Conservation (phyloP, 2,113 vertebrate genomes). For the Columba janthina region DNA sequence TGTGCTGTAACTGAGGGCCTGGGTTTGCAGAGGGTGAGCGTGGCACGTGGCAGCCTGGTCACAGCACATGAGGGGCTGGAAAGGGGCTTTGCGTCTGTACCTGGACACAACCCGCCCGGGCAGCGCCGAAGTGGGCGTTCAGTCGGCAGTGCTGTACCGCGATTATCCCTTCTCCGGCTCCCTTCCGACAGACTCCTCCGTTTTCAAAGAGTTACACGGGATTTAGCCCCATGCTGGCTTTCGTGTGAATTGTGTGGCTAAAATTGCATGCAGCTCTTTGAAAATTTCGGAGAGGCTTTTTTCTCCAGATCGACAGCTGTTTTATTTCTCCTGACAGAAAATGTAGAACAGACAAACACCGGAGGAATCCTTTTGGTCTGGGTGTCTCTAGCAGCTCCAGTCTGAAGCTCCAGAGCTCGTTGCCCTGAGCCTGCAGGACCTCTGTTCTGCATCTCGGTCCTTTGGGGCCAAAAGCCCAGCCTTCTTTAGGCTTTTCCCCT, state of each 20-base stretch:
- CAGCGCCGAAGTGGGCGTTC: neutral
- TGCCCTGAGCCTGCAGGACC: neutral
- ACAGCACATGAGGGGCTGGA: constrained; percentile 27
- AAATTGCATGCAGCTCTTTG: neutral
- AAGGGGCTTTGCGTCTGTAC: constrained; percentile 36
- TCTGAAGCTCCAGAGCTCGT: neutral
- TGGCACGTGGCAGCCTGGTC: constrained; percentile 54
- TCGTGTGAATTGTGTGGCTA: neutral
- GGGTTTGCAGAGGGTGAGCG: constrained; percentile 35
- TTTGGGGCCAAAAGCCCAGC: neutral
- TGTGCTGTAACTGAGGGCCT: constrained; percentile 51
- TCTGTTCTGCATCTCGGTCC: accelerated
- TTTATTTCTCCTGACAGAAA: constrained; percentile 60
- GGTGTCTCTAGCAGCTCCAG: neutral
- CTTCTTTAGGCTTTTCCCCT: accelerated
- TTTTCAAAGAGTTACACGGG: constrained; percentile 58
- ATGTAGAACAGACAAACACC: constrained; percentile 1
- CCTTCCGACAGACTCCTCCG: constrained; percentile 40
- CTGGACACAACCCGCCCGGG: neutral
- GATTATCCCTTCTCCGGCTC: constrained; percentile 46
- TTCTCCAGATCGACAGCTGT: constrained; percentile 22
- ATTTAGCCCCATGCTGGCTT: constrained; percentile 28
- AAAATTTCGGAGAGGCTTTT: constrained; percentile 17
- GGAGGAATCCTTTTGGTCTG: neutral
- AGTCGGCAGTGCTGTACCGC: constrained; percentile 31